Evolutionary conservation across 2,888 invertebrate genomes (phyloP).

Genomic region (Hoplodrina ambigua): DNA sequence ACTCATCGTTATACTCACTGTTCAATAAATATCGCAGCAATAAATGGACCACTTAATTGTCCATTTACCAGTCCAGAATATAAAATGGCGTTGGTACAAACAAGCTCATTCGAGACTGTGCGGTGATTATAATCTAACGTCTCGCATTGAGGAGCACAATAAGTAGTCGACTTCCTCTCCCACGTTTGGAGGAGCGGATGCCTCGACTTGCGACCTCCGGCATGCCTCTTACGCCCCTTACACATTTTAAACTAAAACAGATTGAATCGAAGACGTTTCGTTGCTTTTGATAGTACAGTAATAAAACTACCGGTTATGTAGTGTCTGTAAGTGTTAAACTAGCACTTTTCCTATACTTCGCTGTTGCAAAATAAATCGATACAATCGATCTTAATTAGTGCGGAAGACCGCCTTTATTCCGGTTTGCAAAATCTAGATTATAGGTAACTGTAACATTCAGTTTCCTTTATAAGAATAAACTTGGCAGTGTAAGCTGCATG

Average conservation of each 20-base stretch:
- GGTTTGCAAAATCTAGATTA: constrained; percentile 19
- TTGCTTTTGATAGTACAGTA: constrained; percentile 20
- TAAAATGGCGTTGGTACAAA: constrained; percentile 64
- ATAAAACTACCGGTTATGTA: constrained; percentile 20
- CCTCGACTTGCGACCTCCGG: constrained; percentile 85
- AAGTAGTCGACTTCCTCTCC: constrained; percentile 89
- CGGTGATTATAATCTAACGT: constrained; percentile 79
- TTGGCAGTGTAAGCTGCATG: neutral
- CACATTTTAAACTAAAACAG: constrained; percentile 68
- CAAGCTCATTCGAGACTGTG: constrained; percentile 70
- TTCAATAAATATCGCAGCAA: constrained; percentile 30
- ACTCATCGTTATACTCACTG: constrained; percentile 19
- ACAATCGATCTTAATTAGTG: constrained; percentile 37
- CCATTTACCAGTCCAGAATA: constrained; percentile 68
- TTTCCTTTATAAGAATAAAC: neutral
- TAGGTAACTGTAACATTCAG: constrained; percentile 4
- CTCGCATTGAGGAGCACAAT: constrained; percentile 90
- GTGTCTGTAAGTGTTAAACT: neutral
- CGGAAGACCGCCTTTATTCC: constrained; percentile 23
- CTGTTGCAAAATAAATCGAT: constrained; percentile 40
- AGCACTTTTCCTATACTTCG: constrained; percentile 14
- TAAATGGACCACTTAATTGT: constrained; percentile 34
- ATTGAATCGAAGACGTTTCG: constrained; percentile 50
- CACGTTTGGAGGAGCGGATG: constrained; percentile 87
- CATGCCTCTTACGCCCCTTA: constrained; percentile 74